Percentiles rank a stretch among this genome's conserved stretches.
phyloP scores from a whole-genome alignment of 1,140 invertebrate species.

The Tetragnatha versicolor region DNA sequence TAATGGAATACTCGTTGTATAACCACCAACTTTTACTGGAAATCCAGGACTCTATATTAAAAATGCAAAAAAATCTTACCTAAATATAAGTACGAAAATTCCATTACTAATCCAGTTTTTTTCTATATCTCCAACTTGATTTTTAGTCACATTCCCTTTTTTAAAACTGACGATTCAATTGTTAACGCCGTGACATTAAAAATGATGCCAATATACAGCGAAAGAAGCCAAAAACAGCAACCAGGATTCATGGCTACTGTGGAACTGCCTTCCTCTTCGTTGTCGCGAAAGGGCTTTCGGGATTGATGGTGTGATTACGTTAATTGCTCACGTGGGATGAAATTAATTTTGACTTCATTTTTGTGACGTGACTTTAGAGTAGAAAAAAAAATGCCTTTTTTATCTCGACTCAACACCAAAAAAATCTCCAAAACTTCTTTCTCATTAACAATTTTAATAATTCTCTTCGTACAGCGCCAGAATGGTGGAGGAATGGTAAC shows the following conservation, averaged over 20 bases:
- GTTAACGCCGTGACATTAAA: too few relatives aligned
- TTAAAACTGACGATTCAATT: too few relatives aligned
- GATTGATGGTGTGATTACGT: slow-evolving; percentile 45
- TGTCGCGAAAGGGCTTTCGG: background rate
- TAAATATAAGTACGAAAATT: too few relatives aligned
- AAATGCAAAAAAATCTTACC: too few relatives aligned
- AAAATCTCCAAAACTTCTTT: background rate
- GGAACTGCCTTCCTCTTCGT: background rate
- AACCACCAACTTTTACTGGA: too few relatives aligned
- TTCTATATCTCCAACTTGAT: background rate
- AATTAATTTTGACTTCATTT: slow-evolving; percentile 50
- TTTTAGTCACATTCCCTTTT: too few relatives aligned
- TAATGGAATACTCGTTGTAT: too few relatives aligned
- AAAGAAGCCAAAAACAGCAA: slow-evolving; percentile 20
- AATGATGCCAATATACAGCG: too few relatives aligned
- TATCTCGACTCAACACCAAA: background rate
- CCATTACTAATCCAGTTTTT: slow-evolving; percentile 2
- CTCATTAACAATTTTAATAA: slow-evolving; percentile 39
- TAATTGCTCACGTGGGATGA: slow-evolving; percentile 43
- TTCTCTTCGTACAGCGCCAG: slow-evolving; percentile 15
- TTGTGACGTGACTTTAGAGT: slow-evolving; percentile 35
- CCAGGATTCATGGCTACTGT: slow-evolving; percentile 13
- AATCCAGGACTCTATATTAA: too few relatives aligned
- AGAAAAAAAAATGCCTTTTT: background rate
- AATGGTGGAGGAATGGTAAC: background rate